Percentiles rank a stretch among this genome's conserved stretches.
phyloP scores from a whole-genome alignment of 2,113 vertebrate genomes.

The Pterophyllum scalare region DNA sequence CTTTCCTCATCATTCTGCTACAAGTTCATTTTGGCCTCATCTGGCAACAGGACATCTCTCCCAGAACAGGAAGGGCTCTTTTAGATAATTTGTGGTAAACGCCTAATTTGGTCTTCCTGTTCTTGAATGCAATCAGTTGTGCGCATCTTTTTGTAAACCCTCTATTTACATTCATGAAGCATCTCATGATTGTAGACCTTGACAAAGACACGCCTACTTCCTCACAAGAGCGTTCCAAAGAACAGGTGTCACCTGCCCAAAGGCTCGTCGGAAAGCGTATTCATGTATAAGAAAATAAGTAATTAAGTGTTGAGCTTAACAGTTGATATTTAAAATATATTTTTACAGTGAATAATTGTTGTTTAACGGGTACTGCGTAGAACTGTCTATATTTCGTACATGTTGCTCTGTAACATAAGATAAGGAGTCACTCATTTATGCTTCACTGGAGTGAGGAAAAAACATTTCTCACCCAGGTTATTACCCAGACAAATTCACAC shows the following conservation, averaged over 20 bases:
- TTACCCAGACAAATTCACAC: no score
- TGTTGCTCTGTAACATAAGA: neutral
- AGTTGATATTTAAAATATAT: no score
- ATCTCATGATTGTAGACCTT: neutral
- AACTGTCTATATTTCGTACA: no score
- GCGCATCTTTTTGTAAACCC: neutral
- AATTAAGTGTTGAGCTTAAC: no score
- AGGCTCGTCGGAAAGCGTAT: no score
- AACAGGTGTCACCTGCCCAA: no score
- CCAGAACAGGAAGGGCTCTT: neutral
- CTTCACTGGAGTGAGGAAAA: neutral
- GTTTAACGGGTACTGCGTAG: no score
- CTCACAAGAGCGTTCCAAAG: neutral
- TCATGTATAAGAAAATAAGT: no score
- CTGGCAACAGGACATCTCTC: neutral
- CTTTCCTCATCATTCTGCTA: neutral
- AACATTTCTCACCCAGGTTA: no score
- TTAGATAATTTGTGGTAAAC: constrained; percentile 3
- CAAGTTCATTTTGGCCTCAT: neutral
- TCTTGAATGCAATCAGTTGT: neutral
- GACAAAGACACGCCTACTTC: neutral
- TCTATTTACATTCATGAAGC: neutral
- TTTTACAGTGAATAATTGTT: no score
- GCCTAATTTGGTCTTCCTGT: neutral
- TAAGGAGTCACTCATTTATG: neutral